Evolutionary conservation across 2,113 vertebrate genomes (phyloP).

Genomic region (Ochotona curzoniae): DNA sequence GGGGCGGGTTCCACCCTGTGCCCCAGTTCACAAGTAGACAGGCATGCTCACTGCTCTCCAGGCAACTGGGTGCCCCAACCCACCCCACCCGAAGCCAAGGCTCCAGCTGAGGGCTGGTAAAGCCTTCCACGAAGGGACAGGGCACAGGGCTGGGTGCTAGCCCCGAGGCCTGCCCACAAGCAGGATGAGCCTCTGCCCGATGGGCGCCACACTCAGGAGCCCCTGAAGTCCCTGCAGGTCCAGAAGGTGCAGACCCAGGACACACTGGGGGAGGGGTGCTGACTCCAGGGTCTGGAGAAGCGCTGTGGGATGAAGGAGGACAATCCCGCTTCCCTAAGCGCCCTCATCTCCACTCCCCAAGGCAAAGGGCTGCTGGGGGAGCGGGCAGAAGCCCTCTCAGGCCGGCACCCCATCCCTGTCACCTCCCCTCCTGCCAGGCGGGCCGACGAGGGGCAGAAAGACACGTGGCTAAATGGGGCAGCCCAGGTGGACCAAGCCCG

Average conservation of each 20-base stretch:
- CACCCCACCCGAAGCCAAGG: not conserved
- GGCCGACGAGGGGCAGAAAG: not conserved
- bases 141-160: not conserved
- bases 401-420: not conserved
- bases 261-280: too few species aligned
- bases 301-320: not conserved
- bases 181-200: accelerated
- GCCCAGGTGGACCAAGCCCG: not conserved
- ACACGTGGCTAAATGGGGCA: not conserved
- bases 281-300: too few species aligned
- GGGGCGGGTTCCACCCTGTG: not conserved
- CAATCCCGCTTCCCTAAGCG: not conserved
- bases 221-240: too few species aligned
- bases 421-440: not conserved
- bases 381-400: not conserved
- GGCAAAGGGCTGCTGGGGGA: too few species aligned
- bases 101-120: not conserved
- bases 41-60: not conserved
- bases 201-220: not conserved
- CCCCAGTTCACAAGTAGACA: not conserved
- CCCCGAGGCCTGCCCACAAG: not conserved
- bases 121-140: not conserved
- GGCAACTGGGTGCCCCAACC: not conserved
- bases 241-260: too few species aligned
- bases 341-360: not conserved